A percentile compares a stretch with the other conserved stretches of the same genome.
phyloP scores from a whole-genome alignment of 2,113 vertebrate genomes.

The Indri indri region DNA sequence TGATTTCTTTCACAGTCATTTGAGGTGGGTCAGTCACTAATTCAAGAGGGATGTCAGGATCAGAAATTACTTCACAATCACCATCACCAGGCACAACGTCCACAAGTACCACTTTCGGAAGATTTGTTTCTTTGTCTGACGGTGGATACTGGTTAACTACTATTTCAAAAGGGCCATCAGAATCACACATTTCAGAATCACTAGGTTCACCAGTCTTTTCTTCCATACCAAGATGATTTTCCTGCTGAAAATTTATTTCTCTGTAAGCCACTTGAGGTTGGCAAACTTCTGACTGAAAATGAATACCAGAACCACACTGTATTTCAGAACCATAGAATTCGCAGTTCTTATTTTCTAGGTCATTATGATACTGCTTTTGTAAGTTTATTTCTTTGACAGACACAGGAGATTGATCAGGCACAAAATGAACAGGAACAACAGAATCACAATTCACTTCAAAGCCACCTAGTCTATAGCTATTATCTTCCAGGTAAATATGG shows the following conservation, averaged over 20 bases:
- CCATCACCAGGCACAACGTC: conserved; percentile 38
- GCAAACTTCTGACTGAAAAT: conserved; percentile 79
- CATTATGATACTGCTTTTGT: conserved; percentile 85
- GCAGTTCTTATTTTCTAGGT: conserved; percentile 86
- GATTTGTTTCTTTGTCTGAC: conserved; percentile 82
- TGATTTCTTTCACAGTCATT: conserved; percentile 80
- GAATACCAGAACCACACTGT: conserved; percentile 89
- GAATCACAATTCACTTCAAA: conserved; percentile 83
- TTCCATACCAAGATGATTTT: conserved; percentile 85
- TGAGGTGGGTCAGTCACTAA: conserved; percentile 77
- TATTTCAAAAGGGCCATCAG: conserved; percentile 77
- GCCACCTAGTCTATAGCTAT: conserved; percentile 83
- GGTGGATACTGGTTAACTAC: conserved; percentile 75
- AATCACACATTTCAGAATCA: conserved; percentile 81
- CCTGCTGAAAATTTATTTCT: conserved; percentile 87
- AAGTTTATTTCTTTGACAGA: conserved; percentile 81
- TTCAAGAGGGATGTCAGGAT: conserved; percentile 66
- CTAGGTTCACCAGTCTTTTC: conserved; percentile 77
- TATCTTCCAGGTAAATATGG: conserved; percentile 87
- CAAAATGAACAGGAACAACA: conserved; percentile 73
- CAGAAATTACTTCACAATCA: conserved; percentile 83
- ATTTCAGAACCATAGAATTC: conserved; percentile 84
- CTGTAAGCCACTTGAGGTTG: conserved; percentile 74
- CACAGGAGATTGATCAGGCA: conserved; percentile 70
- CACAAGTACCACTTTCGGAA: conserved; percentile 80